phyloP scores from a whole-genome alignment of 2,797 vertebrate genomes.

The Sylvilagus floridanus region DNA sequence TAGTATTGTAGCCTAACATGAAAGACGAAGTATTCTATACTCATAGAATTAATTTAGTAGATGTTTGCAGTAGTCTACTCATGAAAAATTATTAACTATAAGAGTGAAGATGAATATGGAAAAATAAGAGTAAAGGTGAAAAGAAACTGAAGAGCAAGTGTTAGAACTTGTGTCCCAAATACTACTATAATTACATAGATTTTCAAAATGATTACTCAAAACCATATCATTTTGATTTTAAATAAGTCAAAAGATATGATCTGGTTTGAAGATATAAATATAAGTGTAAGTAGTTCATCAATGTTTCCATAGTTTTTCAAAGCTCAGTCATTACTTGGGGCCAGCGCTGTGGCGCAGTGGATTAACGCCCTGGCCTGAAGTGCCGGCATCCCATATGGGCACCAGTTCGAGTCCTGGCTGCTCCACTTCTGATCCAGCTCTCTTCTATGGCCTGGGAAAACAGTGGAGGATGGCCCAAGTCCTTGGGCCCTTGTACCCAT shows the following conservation, averaged over 20 bases:
- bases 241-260: not conserved
- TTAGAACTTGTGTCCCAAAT: not conserved
- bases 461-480: no score
- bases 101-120: not conserved
- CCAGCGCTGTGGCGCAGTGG: no score
- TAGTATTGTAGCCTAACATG: not conserved
- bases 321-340: not conserved
- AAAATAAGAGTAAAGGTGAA: not conserved
- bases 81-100: not conserved
- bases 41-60: not conserved
- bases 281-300: not conserved
- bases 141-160: not conserved
- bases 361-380: no score
- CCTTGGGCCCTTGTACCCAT: no score
- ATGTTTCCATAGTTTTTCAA: not conserved
- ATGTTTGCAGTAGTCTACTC: not conserved
- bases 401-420: no score
- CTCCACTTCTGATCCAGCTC: no score
- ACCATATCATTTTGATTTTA: not conserved
- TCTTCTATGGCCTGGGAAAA: no score
- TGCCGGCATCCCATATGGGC: no score
- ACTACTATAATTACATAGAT: not conserved
- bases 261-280: not conserved
- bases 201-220: not conserved
- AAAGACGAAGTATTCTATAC: not conserved